Base-by-base conservation (phyloP, 2,888 invertebrate genomes). In the Hemaris fuciformis region DNA sequence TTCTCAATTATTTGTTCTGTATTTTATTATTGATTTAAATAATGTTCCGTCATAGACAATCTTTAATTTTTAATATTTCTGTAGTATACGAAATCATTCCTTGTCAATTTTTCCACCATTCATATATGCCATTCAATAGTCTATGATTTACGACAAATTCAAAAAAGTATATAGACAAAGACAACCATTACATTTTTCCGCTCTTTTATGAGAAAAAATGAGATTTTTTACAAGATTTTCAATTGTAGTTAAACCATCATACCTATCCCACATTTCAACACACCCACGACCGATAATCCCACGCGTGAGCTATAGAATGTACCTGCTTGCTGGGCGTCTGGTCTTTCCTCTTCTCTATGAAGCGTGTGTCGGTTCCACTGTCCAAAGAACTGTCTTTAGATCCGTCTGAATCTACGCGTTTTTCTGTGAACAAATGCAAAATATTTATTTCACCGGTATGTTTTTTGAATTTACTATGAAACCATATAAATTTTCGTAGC, bases 331-430 rank as follows among this genome's bases (percentile, higher is more conserved):
- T 31, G 18, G 15, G 81, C 78, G 8, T 88, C 84, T 93, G 93
- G 25, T 94, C 93, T 64, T 93, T 89, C 70, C 93, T 85, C 71
- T 94, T 94, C 62, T 94, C 91, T 18, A 93, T 89, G 65, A 92
- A 93, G 20, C 94, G 86, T 0, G 94, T 94, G 80, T 95, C 95
- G 0, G 95, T 95, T 10, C 96, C 96, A 75, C 97, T 97, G 83
- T 97, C 97, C 62, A 97, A 93, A 0, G 97, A 97, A 75, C 97
- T 97, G 74, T 96, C 96, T 73, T 96, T 96, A 0, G 95, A 95
- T 0, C 96, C 95, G 84, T 97, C 94, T 13, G 95, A 95, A 85
- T 96, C 94, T 64, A 93, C 88, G 46, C 94, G 88, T 87, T 95
- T 93, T 75, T 95, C 94, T 95, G 89, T 68, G 86, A 83, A 61